phyloP scores from a whole-genome alignment of 2,888 invertebrate genomes.

The Limnephilus auricula region DNA sequence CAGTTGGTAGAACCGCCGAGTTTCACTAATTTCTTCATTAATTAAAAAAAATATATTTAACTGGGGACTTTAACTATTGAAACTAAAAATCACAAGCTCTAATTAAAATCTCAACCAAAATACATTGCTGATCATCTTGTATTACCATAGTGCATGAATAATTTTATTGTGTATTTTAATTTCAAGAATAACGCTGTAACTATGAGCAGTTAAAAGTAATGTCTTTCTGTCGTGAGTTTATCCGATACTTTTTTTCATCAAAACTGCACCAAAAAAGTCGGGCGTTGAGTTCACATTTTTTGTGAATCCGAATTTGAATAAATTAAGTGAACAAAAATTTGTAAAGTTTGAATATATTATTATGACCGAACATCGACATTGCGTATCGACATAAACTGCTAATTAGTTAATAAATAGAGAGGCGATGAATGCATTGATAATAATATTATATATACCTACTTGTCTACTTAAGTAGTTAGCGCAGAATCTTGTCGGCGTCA shows the following conservation, averaged over 20 bases:
- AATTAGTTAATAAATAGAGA: constrained; percentile 26
- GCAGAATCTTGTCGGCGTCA: background rate
- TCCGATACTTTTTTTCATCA: background rate
- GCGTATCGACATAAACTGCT: background rate
- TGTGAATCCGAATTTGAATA: background rate
- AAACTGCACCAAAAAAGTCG: background rate
- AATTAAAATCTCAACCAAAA: background rate
- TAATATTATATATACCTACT: background rate
- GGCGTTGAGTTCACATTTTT: background rate
- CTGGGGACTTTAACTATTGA: background rate
- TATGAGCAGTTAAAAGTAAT: background rate
- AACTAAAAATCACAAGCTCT: background rate
- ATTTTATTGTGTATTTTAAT: background rate
- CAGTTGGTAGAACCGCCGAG: no score
- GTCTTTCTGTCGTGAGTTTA: background rate
- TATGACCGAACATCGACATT: background rate
- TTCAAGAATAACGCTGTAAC: background rate
- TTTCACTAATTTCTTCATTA: no score
- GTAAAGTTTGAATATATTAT: constrained; percentile 4
- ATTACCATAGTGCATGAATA: background rate
- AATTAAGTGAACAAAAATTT: constrained; percentile 3
- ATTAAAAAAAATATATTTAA: no score
- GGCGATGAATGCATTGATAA: constrained; percentile 32
- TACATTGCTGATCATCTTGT: background rate
- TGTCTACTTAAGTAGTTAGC: background rate